Evolutionary conservation across 2,113 vertebrate species (phyloP).

Genomic region (Hylia prasina): DNA sequence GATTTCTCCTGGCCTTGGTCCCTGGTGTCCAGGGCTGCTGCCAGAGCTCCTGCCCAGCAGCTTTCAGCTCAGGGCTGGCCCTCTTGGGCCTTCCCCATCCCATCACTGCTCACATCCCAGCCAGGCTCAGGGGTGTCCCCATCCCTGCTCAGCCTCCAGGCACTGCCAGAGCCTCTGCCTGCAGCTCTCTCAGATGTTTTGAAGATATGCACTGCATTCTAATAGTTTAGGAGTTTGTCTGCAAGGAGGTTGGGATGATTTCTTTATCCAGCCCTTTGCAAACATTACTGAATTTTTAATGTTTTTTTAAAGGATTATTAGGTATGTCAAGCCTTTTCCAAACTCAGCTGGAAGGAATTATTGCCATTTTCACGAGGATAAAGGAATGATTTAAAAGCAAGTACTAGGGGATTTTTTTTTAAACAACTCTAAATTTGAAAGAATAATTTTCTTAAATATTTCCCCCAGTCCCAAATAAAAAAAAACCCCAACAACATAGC

Average conservation of each 20-base stretch:
- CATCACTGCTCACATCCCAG: neutral
- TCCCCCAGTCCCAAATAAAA: neutral
- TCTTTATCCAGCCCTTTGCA: neutral
- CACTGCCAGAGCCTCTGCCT: neutral
- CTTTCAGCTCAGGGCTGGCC: neutral
- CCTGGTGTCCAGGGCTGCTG: neutral
- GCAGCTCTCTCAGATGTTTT: neutral
- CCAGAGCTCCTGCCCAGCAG: neutral
- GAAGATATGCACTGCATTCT: neutral
- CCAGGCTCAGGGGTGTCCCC: neutral
- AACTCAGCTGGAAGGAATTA: neutral
- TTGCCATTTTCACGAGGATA: neutral
- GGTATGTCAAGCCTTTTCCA: neutral
- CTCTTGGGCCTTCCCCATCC: neutral
- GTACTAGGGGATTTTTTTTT: neutral
- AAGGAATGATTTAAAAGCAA: neutral
- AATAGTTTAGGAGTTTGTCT: neutral
- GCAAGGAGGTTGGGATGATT: neutral
- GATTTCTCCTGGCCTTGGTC: neutral
- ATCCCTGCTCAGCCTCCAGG: neutral
- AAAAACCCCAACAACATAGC: neutral
- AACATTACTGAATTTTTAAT: accelerated
- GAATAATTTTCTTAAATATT: neutral
- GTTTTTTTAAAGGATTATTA: neutral
- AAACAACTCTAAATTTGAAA: neutral